phyloP scores from a whole-genome alignment of 2,888 invertebrate genomes.

The Hipparchia semele region DNA sequence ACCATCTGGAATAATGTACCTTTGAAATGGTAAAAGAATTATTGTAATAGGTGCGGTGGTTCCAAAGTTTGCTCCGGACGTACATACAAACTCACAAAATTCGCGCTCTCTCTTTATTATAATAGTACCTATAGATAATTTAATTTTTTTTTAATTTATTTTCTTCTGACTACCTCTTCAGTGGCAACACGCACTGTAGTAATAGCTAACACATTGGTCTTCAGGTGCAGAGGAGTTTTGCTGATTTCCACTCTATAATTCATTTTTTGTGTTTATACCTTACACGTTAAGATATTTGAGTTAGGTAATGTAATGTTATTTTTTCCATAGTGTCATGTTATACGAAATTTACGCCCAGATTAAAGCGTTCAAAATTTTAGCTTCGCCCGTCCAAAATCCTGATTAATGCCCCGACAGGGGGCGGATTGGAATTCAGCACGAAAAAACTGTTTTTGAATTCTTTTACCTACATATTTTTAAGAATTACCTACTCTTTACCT shows the following conservation, averaged over 20 bases:
- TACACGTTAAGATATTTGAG: conserved; percentile 42
- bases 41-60: too few relatives aligned
- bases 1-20: too few relatives aligned
- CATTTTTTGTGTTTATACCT: not conserved
- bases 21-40: too few relatives aligned
- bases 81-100: too few relatives aligned
- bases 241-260: not conserved
- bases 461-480: conserved; percentile 21
- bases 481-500: not conserved
- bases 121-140: too few relatives aligned
- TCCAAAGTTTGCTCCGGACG: too few relatives aligned
- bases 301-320: conserved; percentile 59
- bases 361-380: conserved; percentile 83
- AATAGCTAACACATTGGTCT: too few relatives aligned
- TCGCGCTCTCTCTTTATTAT: too few relatives aligned
- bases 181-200: too few relatives aligned
- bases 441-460: conserved; percentile 51
- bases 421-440: conserved; percentile 57
- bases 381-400: conserved; percentile 86
- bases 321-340: conserved; percentile 78
- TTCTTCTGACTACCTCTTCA: too few relatives aligned
- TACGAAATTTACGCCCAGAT: conserved; percentile 80
- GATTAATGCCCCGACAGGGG: conserved; percentile 82
- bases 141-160: too few relatives aligned
- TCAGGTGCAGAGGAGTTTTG: too few relatives aligned